Conservation (phyloP, 2,888 invertebrate genomes). For the Tenthredo notha region DNA sequence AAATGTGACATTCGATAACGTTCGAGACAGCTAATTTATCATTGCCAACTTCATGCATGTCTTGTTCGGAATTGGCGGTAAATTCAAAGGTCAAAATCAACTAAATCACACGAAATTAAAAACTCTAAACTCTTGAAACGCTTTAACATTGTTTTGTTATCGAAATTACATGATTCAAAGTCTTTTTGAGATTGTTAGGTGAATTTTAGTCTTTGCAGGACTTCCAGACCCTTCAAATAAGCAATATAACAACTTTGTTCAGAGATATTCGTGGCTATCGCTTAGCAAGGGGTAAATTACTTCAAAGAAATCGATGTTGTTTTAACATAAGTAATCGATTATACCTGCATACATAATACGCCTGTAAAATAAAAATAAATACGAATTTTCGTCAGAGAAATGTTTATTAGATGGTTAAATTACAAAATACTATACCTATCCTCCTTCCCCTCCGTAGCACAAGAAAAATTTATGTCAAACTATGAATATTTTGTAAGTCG, state of each 20-base stretch:
- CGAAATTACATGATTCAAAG: background rate
- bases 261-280: background rate
- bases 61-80: background rate
- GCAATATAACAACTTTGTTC: background rate
- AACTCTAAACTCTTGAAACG: background rate
- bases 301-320: background rate
- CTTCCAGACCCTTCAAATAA: background rate
- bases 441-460: background rate
- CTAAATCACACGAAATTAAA: background rate
- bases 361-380: background rate
- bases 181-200: background rate
- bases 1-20: background rate
- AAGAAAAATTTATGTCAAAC: background rate
- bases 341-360: background rate
- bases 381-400: conserved; percentile 20
- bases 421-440: conserved; percentile 45
- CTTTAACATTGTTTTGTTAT: too few species aligned
- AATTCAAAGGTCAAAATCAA: background rate
- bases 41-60: background rate
- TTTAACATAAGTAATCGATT: background rate
- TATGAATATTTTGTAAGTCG: conserved; percentile 33
- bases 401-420: conserved; percentile 40
- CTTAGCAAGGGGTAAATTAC: background rate
- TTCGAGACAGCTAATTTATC: background rate
- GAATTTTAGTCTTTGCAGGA: background rate